Percentiles rank a stretch among this genome's conserved stretches.
Conservation (phyloP, 53 echinoderm and acorn worm species). For the Holothuria scabra region DNA sequence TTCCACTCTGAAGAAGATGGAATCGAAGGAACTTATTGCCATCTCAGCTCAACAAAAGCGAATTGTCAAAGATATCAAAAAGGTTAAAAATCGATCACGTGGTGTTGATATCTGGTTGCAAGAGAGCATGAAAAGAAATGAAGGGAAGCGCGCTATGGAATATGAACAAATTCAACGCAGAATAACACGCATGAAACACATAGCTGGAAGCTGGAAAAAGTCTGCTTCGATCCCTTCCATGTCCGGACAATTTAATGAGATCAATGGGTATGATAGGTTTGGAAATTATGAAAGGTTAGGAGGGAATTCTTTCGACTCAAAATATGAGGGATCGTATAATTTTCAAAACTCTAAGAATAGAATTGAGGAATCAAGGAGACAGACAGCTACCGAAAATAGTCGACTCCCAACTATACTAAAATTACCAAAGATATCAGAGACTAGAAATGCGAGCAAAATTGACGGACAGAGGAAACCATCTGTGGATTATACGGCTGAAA, state of each 20-base stretch:
- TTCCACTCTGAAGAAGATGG: slow-evolving; percentile 18
- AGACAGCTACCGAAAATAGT: neutral
- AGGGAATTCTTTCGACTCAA: neutral
- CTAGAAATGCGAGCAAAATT: neutral
- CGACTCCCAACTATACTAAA: neutral
- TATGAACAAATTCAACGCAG: slow-evolving; percentile 31
- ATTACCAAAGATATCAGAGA: slow-evolving; percentile 12
- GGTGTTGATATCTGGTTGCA: slow-evolving; percentile 32
- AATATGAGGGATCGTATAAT: too few species aligned
- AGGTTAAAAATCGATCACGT: slow-evolving; percentile 25
- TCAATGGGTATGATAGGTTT: slow-evolving; percentile 16
- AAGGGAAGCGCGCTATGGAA: slow-evolving; percentile 9
- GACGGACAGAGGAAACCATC: neutral
- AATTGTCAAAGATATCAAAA: slow-evolving; percentile 16
- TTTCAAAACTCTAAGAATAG: neutral
- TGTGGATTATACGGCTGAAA: neutral
- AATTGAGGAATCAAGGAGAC: neutral
- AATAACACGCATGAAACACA: slow-evolving; percentile 25
- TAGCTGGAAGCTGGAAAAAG: neutral
- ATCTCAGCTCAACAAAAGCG: slow-evolving; percentile 26
- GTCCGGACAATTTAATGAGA: neutral
- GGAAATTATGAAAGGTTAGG: slow-evolving; percentile 1
- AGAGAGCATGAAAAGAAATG: slow-evolving; percentile 13
- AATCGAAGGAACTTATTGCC: slow-evolving; percentile 32
- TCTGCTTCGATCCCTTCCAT: neutral